Base-by-base conservation (phyloP, 35 echinoderm and acorn worm genomes). In the Apostichopus japonicus region DNA sequence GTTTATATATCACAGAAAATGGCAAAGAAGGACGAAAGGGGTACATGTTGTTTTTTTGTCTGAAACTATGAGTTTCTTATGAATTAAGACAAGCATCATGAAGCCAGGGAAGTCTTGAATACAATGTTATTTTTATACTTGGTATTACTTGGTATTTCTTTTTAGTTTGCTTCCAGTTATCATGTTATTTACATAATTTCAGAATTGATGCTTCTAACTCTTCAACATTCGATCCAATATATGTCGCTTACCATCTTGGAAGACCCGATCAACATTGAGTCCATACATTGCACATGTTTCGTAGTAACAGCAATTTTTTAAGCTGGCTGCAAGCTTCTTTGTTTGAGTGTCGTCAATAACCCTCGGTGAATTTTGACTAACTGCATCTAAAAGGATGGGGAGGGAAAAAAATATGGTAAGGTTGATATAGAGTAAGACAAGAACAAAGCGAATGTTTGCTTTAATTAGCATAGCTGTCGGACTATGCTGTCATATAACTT, bases 201-300 rank as follows among this genome's bases (percentile, higher is more conserved):
- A 72, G n/a, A 16, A 72, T 72, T 16, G n/a, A 72, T 19, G 70
- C 70, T 72, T 0, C 19, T 5, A 21, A 72, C 8, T 57, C 56
- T 1, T 72, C 5, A 21, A 72, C 15, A 72, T 5, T 16, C 70
- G 19, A 75, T 73, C 14, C 57, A 84, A 24, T 14, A 10, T 53
- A 10, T 23, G 51, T n/a, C 53, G 87, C 94, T 90, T 92, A 99
- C 97, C 95, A 95, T 99, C 97, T 95, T 99, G 95, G 92, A 99
- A 99, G 95, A 99, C 97, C 92, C 97, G 90, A 80, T 99, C 97
- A 78, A 99, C 95, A 92, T 99, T 99, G 93, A 96, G 95, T 93
- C 97, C 97, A 77, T 96, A 99, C 95, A 96, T 99, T 96, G 97
- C 97, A 99, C 97, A 99, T 83, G 97, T 99, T 96, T 99, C 97